Base-by-base conservation (phyloP, 2,888 invertebrate genomes). In the Eupeodes latifasciatus region DNA sequence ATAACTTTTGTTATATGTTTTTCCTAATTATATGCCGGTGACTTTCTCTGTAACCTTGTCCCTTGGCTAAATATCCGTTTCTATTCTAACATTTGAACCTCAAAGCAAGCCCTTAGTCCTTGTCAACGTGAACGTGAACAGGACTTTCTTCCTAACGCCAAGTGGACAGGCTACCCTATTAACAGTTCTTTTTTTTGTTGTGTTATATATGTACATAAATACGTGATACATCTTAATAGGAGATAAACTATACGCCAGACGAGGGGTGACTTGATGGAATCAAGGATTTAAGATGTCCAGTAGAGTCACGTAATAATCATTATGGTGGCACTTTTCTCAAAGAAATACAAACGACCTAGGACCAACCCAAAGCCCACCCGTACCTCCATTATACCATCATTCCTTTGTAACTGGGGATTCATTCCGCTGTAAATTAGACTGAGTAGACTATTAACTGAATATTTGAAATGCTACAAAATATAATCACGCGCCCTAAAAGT, bases 301-400 rank as follows among this genome's bases (percentile, higher is more conserved):
- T 53, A 51, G 62, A 78, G 85, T 82, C 86, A 86, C 86, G 86
- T 86, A 79, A 71, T 53, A 82, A 82, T 71, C 82, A 86, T 86
- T 82, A 86, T 59, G 44, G 44, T 71, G 44, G 57, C 34, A 71
- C 16, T 69, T 53, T 67, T 51, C 10, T 0, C 2, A 44, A 19
- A 64, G 64, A 64, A 44, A 16, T 5, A 9, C 10, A 16, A 53
- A n/a, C 7, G 9, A 61, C 10, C 10, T 59, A 6, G 14, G 57
- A 5, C 51, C 11, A 1, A 57, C 27, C 51, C 11, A 1, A 57
- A 57, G 11, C n/a, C 4, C 16, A 62, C 5, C 36, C 34, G 16
- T 34, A 34, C 47, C 49, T 51, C 49, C 66, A 49, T 36, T 34
- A n/a, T 19, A 19, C 44, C 55, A 61, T 11, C 40, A 36, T 16